Evolutionary conservation across 2,888 invertebrate genomes (phyloP), one percentile per base, ranked within the genome.

Genomic region (Phlogophora meticulosa): DNA sequence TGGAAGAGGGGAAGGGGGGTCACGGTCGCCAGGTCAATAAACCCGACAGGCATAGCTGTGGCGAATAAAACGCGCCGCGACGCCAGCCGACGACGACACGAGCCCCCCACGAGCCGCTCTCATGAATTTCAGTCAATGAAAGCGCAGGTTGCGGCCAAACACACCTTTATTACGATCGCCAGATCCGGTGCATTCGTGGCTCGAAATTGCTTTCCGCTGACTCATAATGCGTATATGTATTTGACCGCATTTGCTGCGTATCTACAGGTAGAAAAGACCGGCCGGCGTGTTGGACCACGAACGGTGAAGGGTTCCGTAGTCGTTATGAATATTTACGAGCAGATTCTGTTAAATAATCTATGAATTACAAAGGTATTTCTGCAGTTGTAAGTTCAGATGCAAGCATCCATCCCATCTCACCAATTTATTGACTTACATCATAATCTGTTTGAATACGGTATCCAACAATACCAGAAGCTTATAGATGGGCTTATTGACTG

Each of bases 1-100:
- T 53, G 51, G 68, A 63, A 61, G 71, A 51, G 72, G 78, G 84
- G 83, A 71, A 77, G 87, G 87, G 88, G 91, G 91, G 88, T 93
- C 94, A 94, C 89, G 94, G 94, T 92, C 94, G 92, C 68, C 87
- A 88, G 93, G 93, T 94, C 92, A 93, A 91, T 90, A 87, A 92
- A 88, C 92, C 83, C 86, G 80, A 84, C 82, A 85, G 85, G 86
- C 82, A 81, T 77, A 86, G 86, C 88, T 85, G 81, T 85, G 84
- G 82, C 82, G 86, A 89, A 87, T 89, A 86, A 83, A 83, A 80
- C 86, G 85, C 88, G 85, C 80, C 85, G 80, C 74, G 81, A 79
- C 84, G 82, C 79, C 78, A 78, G 80, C 70, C 81, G 78, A 62
- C 81, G 78, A 62, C 81, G 78, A 76, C 81, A 73, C 76, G 57